Percentiles rank a stretch among this genome's conserved stretches.
phyloP scores from a whole-genome alignment of 2,797 vertebrate genomes.

The Channallabes apus region DNA sequence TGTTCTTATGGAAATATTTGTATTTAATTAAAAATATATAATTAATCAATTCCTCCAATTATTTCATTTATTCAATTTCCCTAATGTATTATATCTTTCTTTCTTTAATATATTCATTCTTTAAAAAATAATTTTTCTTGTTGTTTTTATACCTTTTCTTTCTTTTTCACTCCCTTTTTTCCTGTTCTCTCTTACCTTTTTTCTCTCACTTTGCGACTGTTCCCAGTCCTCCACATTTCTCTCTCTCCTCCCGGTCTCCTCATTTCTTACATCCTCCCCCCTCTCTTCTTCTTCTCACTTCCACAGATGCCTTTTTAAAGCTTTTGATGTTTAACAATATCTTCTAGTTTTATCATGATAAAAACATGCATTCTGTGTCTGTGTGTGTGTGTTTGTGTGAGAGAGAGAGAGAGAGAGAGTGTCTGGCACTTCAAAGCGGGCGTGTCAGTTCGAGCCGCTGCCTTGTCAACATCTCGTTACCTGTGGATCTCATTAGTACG shows the following conservation, averaged over 20 bases:
- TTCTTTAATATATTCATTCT: neutral
- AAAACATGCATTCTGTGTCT: neutral
- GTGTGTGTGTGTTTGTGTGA: neutral
- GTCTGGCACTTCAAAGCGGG: slow-evolving; percentile 26
- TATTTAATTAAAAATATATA: neutral
- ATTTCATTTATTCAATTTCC: neutral
- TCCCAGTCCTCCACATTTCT: no score
- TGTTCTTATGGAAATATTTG: neutral
- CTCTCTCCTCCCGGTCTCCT: neutral
- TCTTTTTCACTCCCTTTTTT: neutral
- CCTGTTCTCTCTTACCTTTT: neutral
- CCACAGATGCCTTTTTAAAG: neutral
- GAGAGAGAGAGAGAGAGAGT: neutral
- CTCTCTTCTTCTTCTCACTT: neutral
- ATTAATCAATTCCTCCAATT: no score
- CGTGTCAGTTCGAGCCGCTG: slow-evolving; percentile 9
- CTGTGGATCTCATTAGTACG: slow-evolving; percentile 42
- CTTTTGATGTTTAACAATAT: neutral
- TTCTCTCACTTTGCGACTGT: neutral
- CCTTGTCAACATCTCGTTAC: slow-evolving; percentile 43
- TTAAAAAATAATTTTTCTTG: neutral
- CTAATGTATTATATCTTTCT: neutral
- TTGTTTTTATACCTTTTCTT: no score
- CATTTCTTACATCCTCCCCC: no score
- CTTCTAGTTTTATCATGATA: neutral